These are phyloP conservation scores for Pandion haliaetus DNA, from an alignment of 2,113 vertebrate species.

Conservation along the genomic window DNA sequence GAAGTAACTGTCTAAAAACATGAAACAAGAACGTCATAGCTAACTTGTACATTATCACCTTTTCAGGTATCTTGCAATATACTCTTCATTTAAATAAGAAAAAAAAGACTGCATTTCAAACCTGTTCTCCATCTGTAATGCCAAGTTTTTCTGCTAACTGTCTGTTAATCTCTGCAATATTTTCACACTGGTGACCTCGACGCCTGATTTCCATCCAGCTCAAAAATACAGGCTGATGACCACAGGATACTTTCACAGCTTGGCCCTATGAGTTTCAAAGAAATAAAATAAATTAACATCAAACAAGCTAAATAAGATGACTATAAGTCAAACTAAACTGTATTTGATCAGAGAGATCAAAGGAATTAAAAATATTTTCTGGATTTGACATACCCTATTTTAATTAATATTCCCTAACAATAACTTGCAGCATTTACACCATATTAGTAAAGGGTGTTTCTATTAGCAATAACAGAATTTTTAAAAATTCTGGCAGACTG, in stretches of 20 bases:
- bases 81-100: neutral
- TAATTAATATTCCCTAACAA: neutral
- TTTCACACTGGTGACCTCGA: constrained; percentile 63
- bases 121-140: constrained; percentile 87
- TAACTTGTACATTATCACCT: neutral
- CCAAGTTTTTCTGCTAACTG: constrained; percentile 89
- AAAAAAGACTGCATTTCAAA: constrained; percentile 31
- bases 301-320: neutral
- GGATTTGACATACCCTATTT: neutral
- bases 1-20: neutral
- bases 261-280: constrained; percentile 78
- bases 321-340: neutral
- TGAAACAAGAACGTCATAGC: neutral
- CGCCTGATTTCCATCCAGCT: constrained; percentile 86
- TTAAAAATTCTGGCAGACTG: neutral
- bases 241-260: constrained; percentile 85
- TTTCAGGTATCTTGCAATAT: neutral
- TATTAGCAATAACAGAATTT: neutral
- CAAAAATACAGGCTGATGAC: constrained; percentile 77
- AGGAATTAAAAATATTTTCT: neutral
- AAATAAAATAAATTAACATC: neutral
- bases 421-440: neutral
- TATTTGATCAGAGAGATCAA: neutral
- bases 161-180: constrained; percentile 85
- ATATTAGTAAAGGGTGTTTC: neutral